Conservation (phyloP, 2,888 invertebrate species). For the Protonemura montana region DNA sequence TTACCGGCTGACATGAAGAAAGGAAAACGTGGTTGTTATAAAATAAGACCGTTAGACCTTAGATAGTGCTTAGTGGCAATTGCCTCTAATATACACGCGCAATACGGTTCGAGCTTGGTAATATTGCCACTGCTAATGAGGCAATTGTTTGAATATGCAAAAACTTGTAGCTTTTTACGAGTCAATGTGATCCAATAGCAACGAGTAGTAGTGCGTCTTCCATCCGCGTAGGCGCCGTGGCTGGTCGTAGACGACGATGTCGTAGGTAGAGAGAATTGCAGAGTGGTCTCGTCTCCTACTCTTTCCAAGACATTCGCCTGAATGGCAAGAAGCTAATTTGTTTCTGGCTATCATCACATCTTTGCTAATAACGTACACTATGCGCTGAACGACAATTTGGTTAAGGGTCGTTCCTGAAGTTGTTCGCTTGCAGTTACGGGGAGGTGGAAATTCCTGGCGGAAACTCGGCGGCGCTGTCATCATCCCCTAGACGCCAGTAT, state of each 20-base stretch:
- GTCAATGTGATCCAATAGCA: not conserved
- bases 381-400: not conserved
- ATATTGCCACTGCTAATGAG: not conserved
- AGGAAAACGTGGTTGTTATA: not conserved
- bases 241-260: no score
- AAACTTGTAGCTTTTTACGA: not conserved
- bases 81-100: not conserved
- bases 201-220: not conserved
- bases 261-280: not conserved
- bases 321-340: slow-evolving; percentile 12
- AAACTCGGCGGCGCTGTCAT: not conserved
- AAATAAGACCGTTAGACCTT: not conserved
- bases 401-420: not conserved
- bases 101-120: not conserved
- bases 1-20: not conserved
- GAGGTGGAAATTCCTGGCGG: not conserved
- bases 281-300: not conserved
- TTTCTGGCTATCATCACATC: not conserved
- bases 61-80: not conserved
- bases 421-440: not conserved
- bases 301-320: not conserved
- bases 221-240: not conserved
- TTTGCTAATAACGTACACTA: slow-evolving; percentile 12
- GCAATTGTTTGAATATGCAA: not conserved
- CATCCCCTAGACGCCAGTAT: not conserved